phyloP scores from a whole-genome alignment of 2,888 invertebrate species.

The Erebia ligea region DNA sequence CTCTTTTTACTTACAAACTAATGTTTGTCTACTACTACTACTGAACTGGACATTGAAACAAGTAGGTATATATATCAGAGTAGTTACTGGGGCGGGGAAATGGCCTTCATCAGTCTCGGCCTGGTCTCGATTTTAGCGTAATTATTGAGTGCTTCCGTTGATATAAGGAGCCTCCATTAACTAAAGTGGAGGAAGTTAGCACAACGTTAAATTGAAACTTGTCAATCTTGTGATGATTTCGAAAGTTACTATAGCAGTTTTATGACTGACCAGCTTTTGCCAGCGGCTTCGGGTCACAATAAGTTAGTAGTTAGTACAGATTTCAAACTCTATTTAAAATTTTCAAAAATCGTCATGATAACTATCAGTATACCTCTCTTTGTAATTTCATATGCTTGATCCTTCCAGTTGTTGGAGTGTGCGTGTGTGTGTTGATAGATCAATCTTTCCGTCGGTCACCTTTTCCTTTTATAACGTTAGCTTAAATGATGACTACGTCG shows the following conservation, averaged over 20 bases:
- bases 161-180: conserved; percentile 28
- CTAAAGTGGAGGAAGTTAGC: conserved; percentile 24
- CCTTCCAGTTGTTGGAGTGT: too few relatives aligned
- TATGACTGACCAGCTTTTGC: background rate
- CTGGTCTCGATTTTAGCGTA: conserved; percentile 26
- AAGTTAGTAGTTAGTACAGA: too few relatives aligned
- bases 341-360: too few relatives aligned
- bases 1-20: too few relatives aligned
- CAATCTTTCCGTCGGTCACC: too few relatives aligned
- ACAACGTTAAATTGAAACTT: conserved; percentile 20
- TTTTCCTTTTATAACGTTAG: too few relatives aligned
- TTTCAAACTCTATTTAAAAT: too few relatives aligned
- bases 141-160: conserved; percentile 31
- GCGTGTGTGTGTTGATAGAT: too few relatives aligned
- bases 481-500: too few relatives aligned
- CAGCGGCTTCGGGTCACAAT: too few relatives aligned
- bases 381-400: too few relatives aligned
- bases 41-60: conserved; percentile 13
- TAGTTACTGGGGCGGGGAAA: conserved; percentile 21
- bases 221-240: conserved; percentile 2
- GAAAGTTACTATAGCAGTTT: background rate
- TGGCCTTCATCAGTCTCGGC: conserved; percentile 25
- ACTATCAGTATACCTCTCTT: too few relatives aligned
- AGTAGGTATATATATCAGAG: background rate
- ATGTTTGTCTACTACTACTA: conserved; percentile 6